Conservation (phyloP, 2,113 vertebrate genomes). For the Platysteira castanea region DNA sequence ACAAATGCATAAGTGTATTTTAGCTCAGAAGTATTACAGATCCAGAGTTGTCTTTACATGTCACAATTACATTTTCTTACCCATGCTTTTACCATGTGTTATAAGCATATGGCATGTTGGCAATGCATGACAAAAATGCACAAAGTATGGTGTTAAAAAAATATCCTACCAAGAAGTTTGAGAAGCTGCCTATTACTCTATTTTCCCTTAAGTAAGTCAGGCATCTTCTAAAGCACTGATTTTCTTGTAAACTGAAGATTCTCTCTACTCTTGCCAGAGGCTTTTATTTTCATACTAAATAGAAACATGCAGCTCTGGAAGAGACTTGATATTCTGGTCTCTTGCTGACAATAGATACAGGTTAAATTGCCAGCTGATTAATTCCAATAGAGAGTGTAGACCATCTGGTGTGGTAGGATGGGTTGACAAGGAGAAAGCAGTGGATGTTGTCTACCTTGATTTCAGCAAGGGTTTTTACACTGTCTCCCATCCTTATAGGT, state of each 20-base stretch:
- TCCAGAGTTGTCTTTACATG: conserved; percentile 55
- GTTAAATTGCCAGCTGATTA: background rate
- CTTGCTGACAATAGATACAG: background rate
- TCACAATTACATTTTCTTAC: conserved; percentile 62
- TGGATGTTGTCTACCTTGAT: background rate
- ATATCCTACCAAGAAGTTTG: conserved; percentile 37
- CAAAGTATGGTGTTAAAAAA: conserved; percentile 51
- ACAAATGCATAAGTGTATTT: conserved; percentile 51
- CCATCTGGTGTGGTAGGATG: background rate
- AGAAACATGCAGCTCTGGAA: background rate
- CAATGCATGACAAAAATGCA: conserved; percentile 59
- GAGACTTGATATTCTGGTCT: background rate
- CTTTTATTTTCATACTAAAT: background rate
- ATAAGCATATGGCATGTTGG: conserved; percentile 68
- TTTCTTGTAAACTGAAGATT: background rate
- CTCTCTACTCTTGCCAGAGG: background rate
- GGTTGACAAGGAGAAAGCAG: background rate
- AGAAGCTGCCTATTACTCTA: conserved; percentile 34
- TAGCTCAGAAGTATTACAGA: conserved; percentile 30
- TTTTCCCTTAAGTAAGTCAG: background rate
- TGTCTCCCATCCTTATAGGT: background rate
- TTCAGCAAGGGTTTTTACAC: background rate
- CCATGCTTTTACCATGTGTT: conserved; percentile 67
- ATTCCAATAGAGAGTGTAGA: background rate
- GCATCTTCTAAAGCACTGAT: background rate